Base-by-base conservation (phyloP, 2,113 vertebrate species). In the Baryphthengus martii region DNA sequence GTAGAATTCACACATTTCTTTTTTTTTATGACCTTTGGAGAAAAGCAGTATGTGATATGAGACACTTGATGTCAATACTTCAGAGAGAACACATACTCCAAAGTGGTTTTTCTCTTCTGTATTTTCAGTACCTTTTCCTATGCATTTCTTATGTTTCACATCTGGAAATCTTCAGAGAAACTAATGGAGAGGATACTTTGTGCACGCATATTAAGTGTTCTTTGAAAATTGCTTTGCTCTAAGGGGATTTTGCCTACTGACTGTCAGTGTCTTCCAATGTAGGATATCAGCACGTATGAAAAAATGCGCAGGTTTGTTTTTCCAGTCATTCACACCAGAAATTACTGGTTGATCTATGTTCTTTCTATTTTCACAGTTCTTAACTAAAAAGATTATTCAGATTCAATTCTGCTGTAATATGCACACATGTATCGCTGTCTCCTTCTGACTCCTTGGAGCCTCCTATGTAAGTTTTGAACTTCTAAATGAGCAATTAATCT, bases 371-470 rank as follows among this genome's bases (percentile, higher is more conserved):
- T 82, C 55, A 53, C 9, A 85, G 16, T 70, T 81, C 50, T 85
- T 76, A 74, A 63, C 55, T 75, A 49, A 66, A 85, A 80, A 66
- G 17, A 12, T 56, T 87, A 13, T 84, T 74, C 52, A 70, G 44
- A 68, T 56, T 42, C 23, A 70, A 19, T 78, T 89, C 9, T 76
- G 44, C 24, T 90, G 37, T 70, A 63, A 66, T 45, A 45, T 39
- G 20, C 29, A 10, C 0, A 0, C 58, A 11, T 40, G 10, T 74
- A 47, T 86, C 14, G 33, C 39, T 75, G 10, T 49, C 29, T 71
- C n/a, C 11, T 81, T 17, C 35, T n/a, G 25, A 73, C 66, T 71
- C 35, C 39, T 63, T 58, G 53, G 35, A 71, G 19, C 25, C 31
- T 81, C 39, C 35, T 62, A 3, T n/a, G 35, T 53, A 85, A 85